Evolutionary conservation across 1,140 invertebrate species (phyloP).

Genomic region (Tetramorium alpestre): DNA sequence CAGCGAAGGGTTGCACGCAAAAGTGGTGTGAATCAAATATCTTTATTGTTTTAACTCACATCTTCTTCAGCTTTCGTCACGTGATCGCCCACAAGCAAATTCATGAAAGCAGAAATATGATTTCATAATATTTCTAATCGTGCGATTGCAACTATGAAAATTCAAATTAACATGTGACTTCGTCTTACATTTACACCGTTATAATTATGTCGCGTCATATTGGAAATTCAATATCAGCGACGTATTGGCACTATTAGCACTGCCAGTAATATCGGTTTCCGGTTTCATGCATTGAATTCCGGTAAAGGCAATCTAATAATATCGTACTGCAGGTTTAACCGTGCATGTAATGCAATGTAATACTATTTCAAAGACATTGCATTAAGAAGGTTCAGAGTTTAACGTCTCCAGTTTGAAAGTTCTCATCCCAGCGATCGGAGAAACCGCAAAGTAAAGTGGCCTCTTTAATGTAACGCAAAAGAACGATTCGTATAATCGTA

Average conservation of each 20-base stretch:
- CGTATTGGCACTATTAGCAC: constrained; percentile 43
- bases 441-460: background rate
- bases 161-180: background rate
- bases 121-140: background rate
- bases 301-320: constrained; percentile 50
- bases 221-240: constrained; percentile 32
- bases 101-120: background rate
- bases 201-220: background rate
- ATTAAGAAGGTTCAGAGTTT: constrained; percentile 3
- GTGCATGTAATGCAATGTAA: constrained; percentile 7
- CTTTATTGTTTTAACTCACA: constrained; percentile 1
- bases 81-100: background rate
- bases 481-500: background rate
- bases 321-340: constrained; percentile 36
- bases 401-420: constrained; percentile 5
- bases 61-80: background rate
- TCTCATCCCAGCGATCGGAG: background rate
- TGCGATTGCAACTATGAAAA: background rate
- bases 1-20: background rate
- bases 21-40: constrained; percentile 20
- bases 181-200: background rate
- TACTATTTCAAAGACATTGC: constrained; percentile 7
- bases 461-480: background rate
- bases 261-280: constrained; percentile 39
- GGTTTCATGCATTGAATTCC: constrained; percentile 43